Base-by-base conservation (phyloP, 2,113 vertebrate species). In the Prinia subflava region DNA sequence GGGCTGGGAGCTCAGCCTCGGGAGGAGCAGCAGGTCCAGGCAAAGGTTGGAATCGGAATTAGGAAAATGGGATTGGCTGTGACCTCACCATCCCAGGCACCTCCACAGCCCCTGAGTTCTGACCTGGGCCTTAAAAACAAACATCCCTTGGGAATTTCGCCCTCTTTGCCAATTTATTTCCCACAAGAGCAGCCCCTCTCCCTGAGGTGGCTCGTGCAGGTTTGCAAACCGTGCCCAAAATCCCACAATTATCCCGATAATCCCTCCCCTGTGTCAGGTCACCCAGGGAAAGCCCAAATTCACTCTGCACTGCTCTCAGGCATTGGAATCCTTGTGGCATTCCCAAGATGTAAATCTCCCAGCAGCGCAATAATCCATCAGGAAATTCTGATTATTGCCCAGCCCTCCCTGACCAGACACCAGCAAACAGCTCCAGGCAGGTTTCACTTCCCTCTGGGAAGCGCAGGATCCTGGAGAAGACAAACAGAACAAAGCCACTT, bases 381-480 rank as follows among this genome's bases (percentile, higher is more conserved):
- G 35, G 85, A 73, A 96, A 95, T 55, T 93, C 52, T 41, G 83
- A 92, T 96, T 92, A 35, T 92, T 86, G 74, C 94, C 85, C 95
- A 75, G 11, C 83, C 53, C 62, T 94, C 83, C 59, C 4, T 19
- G 79, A 62, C 19, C 42, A 82, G 52, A 76, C 41, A 39, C 71
- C 69, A 89, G 90, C 87, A 94, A 94, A 95, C 41, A 90, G 44
- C 55, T 84, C 87, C 46, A 39, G 49, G 74, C 80, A 90, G 65
- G 83, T n/a, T n/a, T n/a, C n/a, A n/a, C n/a, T n/a, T n/a, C n/a
- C n/a, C n/a, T n/a, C n/a, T n/a, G n/a, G n/a, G n/a, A n/a, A n/a
- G n/a, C n/a, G n/a, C n/a, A 30, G 65, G 65, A 71, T 53, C 50
- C 42, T 59, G 3, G 53, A 52, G 59, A 87, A 89, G 50, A 41